Percentiles rank a stretch among this genome's conserved stretches.
Evolutionary conservation across 2,888 invertebrate species (phyloP).

Genomic region (Drepana falcataria): DNA sequence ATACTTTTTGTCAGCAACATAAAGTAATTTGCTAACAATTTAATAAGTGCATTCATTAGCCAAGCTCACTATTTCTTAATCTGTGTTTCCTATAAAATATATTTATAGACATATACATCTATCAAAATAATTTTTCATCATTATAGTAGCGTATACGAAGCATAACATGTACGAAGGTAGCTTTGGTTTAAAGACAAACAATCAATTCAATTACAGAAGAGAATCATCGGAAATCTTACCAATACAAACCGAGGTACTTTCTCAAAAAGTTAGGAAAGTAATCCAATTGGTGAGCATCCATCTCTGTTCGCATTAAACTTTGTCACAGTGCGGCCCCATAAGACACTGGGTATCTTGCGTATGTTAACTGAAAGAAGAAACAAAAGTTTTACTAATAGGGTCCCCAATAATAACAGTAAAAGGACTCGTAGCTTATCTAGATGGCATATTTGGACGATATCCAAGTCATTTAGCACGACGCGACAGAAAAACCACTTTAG

Average conservation of each 20-base stretch:
- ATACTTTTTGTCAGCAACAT: too few species aligned
- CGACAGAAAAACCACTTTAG: conserved; percentile 59
- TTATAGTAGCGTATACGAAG: too few species aligned
- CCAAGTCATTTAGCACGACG: conserved; percentile 67
- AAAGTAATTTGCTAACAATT: too few species aligned
- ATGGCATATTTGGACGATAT: conserved; percentile 68
- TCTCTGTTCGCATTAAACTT: conserved; percentile 1
- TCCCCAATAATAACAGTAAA: conserved; percentile 57
- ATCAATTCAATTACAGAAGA: neutral
- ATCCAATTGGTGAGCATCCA: neutral
- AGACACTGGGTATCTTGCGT: neutral
- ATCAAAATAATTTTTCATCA: too few species aligned
- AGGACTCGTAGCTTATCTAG: conserved; percentile 62
- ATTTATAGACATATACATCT: too few species aligned
- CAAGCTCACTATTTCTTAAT: too few species aligned
- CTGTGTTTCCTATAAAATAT: too few species aligned
- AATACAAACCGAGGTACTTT: neutral
- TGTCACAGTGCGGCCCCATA: conserved; percentile 2
- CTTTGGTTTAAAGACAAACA: neutral
- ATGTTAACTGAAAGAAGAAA: conserved; percentile 31
- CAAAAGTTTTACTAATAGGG: conserved; percentile 39
- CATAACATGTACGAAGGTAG: neutral
- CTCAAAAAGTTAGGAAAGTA: neutral
- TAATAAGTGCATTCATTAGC: too few species aligned
- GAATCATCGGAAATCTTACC: neutral